phyloP scores from a whole-genome alignment of 1,140 invertebrate species.

The Pseudomyrmex concolor region DNA sequence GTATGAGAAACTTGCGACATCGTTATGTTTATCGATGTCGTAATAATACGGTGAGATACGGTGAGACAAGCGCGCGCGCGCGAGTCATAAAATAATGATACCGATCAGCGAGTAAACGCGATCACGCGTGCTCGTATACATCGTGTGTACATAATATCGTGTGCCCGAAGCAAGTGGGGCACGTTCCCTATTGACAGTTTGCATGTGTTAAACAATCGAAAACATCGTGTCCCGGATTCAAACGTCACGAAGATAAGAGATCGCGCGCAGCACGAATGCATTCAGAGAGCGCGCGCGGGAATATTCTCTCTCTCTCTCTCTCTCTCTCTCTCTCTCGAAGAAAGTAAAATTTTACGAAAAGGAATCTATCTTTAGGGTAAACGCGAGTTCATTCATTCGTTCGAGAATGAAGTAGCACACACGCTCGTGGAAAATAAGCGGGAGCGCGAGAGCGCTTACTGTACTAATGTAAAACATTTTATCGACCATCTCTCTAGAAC shows the following conservation, averaged over 20 bases:
- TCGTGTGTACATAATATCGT: slow-evolving; percentile 17
- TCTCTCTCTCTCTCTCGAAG: too few species aligned
- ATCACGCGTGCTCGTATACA: slow-evolving; percentile 36
- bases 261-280: neutral
- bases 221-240: slow-evolving; percentile 46
- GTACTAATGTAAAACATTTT: slow-evolving; percentile 59
- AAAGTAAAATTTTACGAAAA: neutral
- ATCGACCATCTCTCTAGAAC: slow-evolving; percentile 57
- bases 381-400: neutral
- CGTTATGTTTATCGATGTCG: slow-evolving; percentile 45
- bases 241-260: slow-evolving; percentile 19
- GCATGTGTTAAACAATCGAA: slow-evolving; percentile 75
- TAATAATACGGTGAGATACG: slow-evolving; percentile 18
- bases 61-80: neutral
- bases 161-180: slow-evolving; percentile 67
- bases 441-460: neutral
- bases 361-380: neutral
- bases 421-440: neutral
- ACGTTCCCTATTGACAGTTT: slow-evolving; percentile 9
- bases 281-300: neutral
- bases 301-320: neutral
- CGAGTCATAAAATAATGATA: slow-evolving; percentile 42
- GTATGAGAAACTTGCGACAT: too few species aligned
- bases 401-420: neutral
- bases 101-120: slow-evolving; percentile 26